A percentile compares a stretch with the other conserved stretches of the same genome.
These are phyloP conservation scores for Microplitis mediator DNA, from an alignment of 1,140 invertebrate species.

Conservation along the genomic window DNA sequence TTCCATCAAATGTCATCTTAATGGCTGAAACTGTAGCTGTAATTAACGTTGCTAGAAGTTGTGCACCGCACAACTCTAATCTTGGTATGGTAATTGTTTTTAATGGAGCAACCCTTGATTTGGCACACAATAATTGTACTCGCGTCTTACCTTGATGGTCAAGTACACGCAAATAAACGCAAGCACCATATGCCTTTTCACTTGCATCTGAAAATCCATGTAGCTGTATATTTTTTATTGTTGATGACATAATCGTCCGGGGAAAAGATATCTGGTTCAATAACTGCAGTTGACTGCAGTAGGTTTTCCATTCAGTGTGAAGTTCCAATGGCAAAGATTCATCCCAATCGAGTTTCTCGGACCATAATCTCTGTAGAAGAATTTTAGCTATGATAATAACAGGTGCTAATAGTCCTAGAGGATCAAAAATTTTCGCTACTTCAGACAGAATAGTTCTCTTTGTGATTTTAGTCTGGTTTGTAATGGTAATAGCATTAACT, in stretches of 20 bases:
- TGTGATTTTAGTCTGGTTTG: slow-evolving; percentile 8
- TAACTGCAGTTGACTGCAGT: neutral
- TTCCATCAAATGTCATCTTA: neutral
- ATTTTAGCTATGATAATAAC: slow-evolving; percentile 42
- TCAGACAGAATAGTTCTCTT: slow-evolving; percentile 7
- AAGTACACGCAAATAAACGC: slow-evolving; percentile 24
- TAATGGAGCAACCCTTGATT: slow-evolving; percentile 23
- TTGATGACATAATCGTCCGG: neutral
- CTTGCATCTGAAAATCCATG: slow-evolving; percentile 53
- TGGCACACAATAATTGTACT: slow-evolving; percentile 7
- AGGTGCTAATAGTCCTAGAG: slow-evolving; percentile 28
- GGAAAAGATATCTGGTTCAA: neutral
- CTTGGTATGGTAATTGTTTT: slow-evolving; percentile 22
- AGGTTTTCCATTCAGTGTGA: slow-evolving; percentile 30
- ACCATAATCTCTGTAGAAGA: slow-evolving; percentile 41
- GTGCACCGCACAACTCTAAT: slow-evolving; percentile 26
- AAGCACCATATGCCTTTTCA: slow-evolving; percentile 45
- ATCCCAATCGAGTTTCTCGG: slow-evolving; percentile 36
- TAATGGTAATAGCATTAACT: neutral
- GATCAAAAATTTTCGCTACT: neutral
- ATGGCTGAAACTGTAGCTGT: neutral
- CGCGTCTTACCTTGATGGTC: neutral
- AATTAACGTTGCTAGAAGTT: neutral
- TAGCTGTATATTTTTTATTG: slow-evolving; percentile 20
- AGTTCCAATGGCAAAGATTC: slow-evolving; percentile 25